Conservation (phyloP, 1,140 invertebrate genomes). For the Thaumatotibia leucotreta region DNA sequence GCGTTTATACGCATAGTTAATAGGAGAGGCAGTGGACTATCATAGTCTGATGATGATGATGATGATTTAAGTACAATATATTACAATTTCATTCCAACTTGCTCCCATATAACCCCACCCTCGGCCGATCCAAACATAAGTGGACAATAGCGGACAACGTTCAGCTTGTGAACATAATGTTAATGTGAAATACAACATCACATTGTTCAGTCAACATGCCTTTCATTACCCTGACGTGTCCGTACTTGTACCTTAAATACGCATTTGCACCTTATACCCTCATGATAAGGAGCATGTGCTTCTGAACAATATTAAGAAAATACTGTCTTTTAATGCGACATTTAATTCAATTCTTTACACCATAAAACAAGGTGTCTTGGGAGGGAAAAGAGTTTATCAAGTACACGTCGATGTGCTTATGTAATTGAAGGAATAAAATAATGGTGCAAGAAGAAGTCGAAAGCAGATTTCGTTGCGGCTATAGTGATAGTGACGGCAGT, state of each 20-base stretch:
- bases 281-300: background rate
- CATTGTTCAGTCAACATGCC: constrained; percentile 64
- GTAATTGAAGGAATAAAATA: background rate
- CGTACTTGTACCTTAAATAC: background rate
- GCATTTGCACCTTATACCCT: background rate
- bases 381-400: background rate
- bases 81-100: too few relatives aligned
- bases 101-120: constrained; percentile 33
- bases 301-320: background rate
- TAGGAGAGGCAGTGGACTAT: too few relatives aligned
- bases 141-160: constrained; percentile 69
- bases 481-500: too few relatives aligned
- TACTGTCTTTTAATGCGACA: background rate
- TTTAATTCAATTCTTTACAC: background rate
- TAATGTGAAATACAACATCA: constrained; percentile 71
- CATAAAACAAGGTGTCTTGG: background rate
- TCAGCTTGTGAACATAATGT: constrained; percentile 73
- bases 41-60: too few relatives aligned
- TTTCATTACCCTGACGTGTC: background rate
- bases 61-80: too few relatives aligned
- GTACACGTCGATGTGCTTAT: background rate
- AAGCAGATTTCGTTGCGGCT: too few relatives aligned
- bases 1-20: too few relatives aligned
- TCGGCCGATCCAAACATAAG: constrained; percentile 51
- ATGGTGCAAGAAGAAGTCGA: too few relatives aligned